A percentile compares a stretch with the other conserved stretches of the same genome.
Evolutionary conservation across 1,140 invertebrate genomes (phyloP).

Genomic region (Sarcophaga peregrina): DNA sequence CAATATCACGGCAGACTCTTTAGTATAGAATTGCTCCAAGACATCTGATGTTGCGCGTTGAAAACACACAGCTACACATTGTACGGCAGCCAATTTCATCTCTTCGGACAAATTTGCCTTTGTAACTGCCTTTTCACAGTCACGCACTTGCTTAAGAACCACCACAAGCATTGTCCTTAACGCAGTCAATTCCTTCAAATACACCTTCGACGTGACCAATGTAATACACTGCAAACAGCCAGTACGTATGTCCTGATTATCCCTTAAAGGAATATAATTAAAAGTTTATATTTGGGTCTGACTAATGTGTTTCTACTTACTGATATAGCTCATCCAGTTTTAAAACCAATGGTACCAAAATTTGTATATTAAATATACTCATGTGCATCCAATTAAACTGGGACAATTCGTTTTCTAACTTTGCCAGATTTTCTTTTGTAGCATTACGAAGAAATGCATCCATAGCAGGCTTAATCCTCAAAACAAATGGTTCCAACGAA

Average conservation of each 20-base stretch:
- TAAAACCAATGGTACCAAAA: conserved; percentile 57
- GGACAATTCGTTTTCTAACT: conserved; percentile 53
- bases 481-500: conserved; percentile 58
- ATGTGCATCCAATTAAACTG: conserved; percentile 58
- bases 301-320: conserved; percentile 44
- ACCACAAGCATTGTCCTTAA: conserved; percentile 57
- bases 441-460: conserved; percentile 57
- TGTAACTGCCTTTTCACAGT: conserved; percentile 47
- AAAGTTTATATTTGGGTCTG: background rate
- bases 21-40: conserved; percentile 56
- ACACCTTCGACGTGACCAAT: conserved; percentile 52
- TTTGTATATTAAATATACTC: conserved; percentile 58
- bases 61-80: conserved; percentile 53
- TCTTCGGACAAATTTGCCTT: conserved; percentile 58
- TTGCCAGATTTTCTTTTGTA: conserved; percentile 49
- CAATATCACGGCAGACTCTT: conserved; percentile 50
- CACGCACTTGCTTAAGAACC: conserved; percentile 57
- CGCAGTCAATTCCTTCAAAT: conserved; percentile 54
- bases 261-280: conserved; percentile 45
- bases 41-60: conserved; percentile 56
- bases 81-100: conserved; percentile 58
- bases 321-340: conserved; percentile 57
- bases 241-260: conserved; percentile 57
- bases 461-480: conserved; percentile 65
- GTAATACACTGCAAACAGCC: conserved; percentile 54